A percentile compares a stretch with the other conserved stretches of the same genome.
These are phyloP conservation scores for Agapornis roseicollis DNA, from an alignment of 2,113 vertebrate species.

Conservation along the genomic window DNA sequence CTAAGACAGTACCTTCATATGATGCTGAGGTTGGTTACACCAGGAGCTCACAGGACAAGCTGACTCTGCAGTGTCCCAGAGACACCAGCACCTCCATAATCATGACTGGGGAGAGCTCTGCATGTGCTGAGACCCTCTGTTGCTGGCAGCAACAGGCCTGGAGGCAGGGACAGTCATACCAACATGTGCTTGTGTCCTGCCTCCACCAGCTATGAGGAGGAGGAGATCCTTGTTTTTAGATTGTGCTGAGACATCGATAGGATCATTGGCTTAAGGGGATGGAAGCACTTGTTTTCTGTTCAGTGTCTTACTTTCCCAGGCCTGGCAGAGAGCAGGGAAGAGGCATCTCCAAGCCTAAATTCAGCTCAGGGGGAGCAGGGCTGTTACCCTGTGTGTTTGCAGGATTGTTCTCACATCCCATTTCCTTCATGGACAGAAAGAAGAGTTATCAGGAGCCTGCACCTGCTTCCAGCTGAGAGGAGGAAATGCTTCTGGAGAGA, in stretches of 20 bases:
- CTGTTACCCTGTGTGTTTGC: background rate
- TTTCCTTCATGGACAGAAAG: slow-evolving; percentile 53
- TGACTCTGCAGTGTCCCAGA: background rate
- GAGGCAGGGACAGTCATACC: background rate
- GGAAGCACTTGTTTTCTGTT: slow-evolving; percentile 7
- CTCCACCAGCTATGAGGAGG: slow-evolving; percentile 14
- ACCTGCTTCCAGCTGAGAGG: slow-evolving; percentile 49
- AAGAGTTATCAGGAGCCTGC: slow-evolving; percentile 27
- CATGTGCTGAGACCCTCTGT: background rate
- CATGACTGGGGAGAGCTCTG: background rate
- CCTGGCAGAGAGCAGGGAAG: slow-evolving; percentile 29
- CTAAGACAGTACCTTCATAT: background rate
- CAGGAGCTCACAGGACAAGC: background rate
- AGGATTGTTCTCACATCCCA: background rate
- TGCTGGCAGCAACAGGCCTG: background rate
- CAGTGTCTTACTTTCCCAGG: background rate
- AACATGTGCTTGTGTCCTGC: background rate
- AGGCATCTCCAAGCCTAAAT: background rate
- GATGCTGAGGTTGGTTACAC: background rate
- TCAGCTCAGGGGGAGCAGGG: background rate
- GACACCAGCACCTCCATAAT: background rate
- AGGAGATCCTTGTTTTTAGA: background rate
- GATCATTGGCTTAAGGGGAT: background rate
- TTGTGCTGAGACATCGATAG: background rate
- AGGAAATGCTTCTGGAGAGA: slow-evolving; percentile 10